Evolutionary conservation across 1,140 invertebrate species (phyloP).

Genomic region (Sycophaga agraensis): DNA sequence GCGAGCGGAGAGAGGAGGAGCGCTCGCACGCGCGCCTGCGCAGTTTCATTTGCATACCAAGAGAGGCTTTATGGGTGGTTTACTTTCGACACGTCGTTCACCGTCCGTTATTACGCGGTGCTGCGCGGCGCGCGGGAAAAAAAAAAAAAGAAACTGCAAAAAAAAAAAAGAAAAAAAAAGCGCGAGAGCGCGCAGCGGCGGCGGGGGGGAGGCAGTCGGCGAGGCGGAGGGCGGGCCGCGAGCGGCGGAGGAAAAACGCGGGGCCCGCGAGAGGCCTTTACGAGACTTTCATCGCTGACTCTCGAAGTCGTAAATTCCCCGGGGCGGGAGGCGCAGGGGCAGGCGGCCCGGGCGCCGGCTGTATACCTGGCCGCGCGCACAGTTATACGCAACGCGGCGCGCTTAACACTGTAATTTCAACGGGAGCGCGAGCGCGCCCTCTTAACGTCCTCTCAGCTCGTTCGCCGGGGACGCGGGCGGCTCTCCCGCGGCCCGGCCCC

Average conservation of each 20-base stretch:
- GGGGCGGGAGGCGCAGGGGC: not conserved
- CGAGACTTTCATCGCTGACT: constrained; percentile 48
- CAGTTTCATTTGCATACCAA: constrained; percentile 29
- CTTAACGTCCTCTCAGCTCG: constrained; percentile 25
- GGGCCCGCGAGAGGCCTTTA: constrained; percentile 32
- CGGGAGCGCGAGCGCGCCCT: not conserved
- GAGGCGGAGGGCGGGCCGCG: not conserved
- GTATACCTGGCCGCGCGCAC: not conserved
- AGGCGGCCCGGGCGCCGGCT: not conserved
- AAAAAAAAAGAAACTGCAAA: not conserved
- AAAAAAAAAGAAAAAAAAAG: constrained; percentile 15
- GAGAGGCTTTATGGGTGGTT: constrained; percentile 29
- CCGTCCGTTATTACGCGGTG: constrained; percentile 22
- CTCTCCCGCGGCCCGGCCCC: constrained; percentile 9
- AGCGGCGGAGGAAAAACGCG: constrained; percentile 15
- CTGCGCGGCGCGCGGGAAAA: constrained; percentile 1
- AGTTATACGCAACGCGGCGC: constrained; percentile 35
- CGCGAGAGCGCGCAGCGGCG: not conserved
- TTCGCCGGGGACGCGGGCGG: not conserved
- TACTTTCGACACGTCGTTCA: constrained; percentile 31
- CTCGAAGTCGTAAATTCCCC: constrained; percentile 45
- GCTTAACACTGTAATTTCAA: constrained; percentile 48
- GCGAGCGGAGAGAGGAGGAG: too few species aligned
- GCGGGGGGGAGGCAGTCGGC: not conserved
- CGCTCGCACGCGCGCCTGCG: constrained; percentile 1